These are phyloP conservation scores for Drosophila novamexicana DNA, from an alignment of 1,140 invertebrate species.

Conservation along the genomic window DNA sequence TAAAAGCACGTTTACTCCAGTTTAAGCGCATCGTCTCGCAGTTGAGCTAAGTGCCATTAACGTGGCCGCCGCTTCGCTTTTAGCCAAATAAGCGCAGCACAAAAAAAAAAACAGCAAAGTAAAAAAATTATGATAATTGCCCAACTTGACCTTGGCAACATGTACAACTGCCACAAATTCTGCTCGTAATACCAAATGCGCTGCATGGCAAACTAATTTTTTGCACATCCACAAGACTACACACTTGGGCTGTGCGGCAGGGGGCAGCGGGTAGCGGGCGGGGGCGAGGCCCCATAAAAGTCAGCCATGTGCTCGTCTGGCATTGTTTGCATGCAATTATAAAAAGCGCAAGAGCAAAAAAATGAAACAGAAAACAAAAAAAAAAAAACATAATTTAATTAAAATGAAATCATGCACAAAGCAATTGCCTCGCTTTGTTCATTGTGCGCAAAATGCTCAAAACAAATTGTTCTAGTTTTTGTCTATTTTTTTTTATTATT, in stretches of 20 bases:
- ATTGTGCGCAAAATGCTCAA: constrained; percentile 65
- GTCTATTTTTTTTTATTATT: constrained; percentile 22
- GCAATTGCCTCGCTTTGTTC: constrained; percentile 80
- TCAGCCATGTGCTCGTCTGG: constrained; percentile 30
- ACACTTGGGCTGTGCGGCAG: neutral
- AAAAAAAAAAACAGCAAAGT: constrained; percentile 11
- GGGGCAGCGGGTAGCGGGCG: constrained; percentile 6
- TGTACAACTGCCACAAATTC: constrained; percentile 62
- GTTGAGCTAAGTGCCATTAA: constrained; percentile 60
- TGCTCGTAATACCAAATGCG: constrained; percentile 62
- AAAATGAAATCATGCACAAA: constrained; percentile 83
- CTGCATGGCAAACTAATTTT: constrained; percentile 44
- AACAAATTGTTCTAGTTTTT: constrained; percentile 80
- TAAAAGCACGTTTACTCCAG: constrained; percentile 80
- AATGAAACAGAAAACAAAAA: constrained; percentile 8
- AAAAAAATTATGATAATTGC: constrained; percentile 80
- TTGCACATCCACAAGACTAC: constrained; percentile 61
- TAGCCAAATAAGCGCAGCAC: constrained; percentile 36
- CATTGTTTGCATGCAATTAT: constrained; percentile 76
- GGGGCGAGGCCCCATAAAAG: constrained; percentile 13
- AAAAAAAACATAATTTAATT: constrained; percentile 75
- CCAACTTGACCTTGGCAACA: constrained; percentile 70
- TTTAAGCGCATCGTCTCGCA: constrained; percentile 50
- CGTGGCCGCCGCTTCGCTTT: constrained; percentile 52
- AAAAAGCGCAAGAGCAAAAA: constrained; percentile 49